phyloP scores from a whole-genome alignment of 2,797 vertebrate species.

The Myotis daubentonii region DNA sequence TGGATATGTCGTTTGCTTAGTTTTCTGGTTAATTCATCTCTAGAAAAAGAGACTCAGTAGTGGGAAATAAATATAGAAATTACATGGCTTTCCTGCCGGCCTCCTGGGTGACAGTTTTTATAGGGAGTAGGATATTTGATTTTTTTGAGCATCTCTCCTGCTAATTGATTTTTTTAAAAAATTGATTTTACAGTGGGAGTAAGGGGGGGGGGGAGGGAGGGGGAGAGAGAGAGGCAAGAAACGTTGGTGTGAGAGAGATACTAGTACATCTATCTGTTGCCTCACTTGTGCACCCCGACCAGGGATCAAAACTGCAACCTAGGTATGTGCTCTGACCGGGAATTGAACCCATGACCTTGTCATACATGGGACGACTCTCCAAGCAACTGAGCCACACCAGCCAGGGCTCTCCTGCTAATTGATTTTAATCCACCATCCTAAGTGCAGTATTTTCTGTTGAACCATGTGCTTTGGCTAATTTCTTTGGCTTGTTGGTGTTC shows the following conservation, averaged over 20 bases:
- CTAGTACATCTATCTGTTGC: not conserved
- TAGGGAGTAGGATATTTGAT: no score
- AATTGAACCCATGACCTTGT: not conserved
- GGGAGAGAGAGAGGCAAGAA: not conserved
- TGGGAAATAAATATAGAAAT: not conserved
- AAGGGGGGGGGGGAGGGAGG: not conserved
- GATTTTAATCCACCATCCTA: not conserved
- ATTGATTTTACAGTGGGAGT: not conserved
- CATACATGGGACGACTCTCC: not conserved
- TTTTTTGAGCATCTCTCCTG: no score
- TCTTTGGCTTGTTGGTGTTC: not conserved
- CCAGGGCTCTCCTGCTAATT: not conserved
- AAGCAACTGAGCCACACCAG: not conserved
- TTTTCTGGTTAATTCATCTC: not conserved
- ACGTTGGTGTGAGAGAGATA: not conserved
- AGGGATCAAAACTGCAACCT: not conserved
- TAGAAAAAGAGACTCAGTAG: not conserved
- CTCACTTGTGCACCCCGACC: not conserved
- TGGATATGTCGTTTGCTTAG: not conserved
- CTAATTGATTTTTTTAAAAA: no score
- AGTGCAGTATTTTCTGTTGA: accelerated
- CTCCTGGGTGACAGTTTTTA: not conserved
- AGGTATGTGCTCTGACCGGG: not conserved
- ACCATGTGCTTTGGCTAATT: accelerated
- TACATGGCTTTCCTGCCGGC: not conserved